phyloP scores from a whole-genome alignment of 1,140 invertebrate species.

The Drosophila pruinosa region DNA sequence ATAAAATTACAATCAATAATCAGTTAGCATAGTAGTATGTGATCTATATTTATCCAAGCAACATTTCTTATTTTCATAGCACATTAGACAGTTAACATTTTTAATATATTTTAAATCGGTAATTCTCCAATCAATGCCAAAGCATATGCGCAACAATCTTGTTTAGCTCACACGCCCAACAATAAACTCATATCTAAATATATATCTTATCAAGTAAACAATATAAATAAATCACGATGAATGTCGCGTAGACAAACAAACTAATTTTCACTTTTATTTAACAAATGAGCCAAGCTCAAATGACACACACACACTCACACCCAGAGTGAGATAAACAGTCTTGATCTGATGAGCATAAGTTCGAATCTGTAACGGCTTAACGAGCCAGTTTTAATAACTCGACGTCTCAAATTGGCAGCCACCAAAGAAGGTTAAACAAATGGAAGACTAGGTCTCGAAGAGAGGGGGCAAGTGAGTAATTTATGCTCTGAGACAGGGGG shows the following conservation, averaged over 20 bases:
- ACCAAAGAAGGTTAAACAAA: constrained; percentile 35
- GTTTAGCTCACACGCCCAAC: constrained; percentile 13
- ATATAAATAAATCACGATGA: constrained; percentile 60
- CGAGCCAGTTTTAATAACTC: constrained; percentile 46
- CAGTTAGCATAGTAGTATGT: background rate
- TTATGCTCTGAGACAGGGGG: constrained; percentile 14
- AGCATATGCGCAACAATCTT: constrained; percentile 18
- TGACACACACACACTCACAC: constrained; percentile 8
- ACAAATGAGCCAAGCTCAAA: constrained; percentile 53
- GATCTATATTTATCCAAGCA: background rate
- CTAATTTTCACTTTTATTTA: constrained; percentile 73
- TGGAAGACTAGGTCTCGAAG: background rate
- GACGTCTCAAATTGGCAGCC: constrained; percentile 56
- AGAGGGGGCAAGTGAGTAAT: background rate
- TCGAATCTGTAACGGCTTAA: constrained; percentile 50
- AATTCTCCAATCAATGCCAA: constrained; percentile 11
- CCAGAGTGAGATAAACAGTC: constrained; percentile 10
- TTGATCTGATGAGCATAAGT: constrained; percentile 28
- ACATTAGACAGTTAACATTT: background rate
- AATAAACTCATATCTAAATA: constrained; percentile 19
- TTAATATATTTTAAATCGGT: background rate
- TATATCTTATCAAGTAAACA: constrained; percentile 28
- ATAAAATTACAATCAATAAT: background rate
- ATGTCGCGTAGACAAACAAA: constrained; percentile 59
- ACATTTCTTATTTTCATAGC: no score